Conservation (phyloP, 2,113 vertebrate species). For the Anarrhichthys ocellatus region DNA sequence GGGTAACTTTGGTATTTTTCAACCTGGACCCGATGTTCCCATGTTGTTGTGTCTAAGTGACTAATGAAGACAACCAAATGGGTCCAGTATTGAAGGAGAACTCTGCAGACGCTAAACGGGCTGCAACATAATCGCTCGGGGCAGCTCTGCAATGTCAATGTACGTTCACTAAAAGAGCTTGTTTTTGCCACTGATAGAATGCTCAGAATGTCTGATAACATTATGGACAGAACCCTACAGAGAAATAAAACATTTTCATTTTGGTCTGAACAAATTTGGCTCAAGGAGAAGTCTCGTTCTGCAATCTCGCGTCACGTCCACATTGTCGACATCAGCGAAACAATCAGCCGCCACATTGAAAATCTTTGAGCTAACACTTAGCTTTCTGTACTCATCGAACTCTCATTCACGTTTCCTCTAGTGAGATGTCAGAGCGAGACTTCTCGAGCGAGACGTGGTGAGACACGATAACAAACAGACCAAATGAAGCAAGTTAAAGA, state of each 20-base stretch:
- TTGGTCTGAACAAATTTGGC: background rate
- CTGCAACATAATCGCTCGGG: too few relatives aligned
- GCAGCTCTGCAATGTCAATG: background rate
- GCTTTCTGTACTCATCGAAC: background rate
- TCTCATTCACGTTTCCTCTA: background rate
- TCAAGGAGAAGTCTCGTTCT: background rate
- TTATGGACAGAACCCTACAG: background rate
- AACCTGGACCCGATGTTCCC: too few relatives aligned
- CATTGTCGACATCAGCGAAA: background rate
- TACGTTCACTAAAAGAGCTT: background rate
- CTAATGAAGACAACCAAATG: too few relatives aligned
- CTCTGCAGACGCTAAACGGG: too few relatives aligned
- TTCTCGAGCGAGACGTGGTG: background rate
- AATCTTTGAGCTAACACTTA: background rate
- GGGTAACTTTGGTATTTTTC: too few relatives aligned
- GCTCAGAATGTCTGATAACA: too few relatives aligned
- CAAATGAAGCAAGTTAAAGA: background rate
- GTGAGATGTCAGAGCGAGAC: background rate
- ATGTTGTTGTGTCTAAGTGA: too few relatives aligned
- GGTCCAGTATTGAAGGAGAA: too few relatives aligned
- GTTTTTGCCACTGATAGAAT: background rate
- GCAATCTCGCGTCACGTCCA: background rate
- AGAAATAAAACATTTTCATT: background rate
- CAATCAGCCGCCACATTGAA: background rate
- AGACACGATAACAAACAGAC: background rate